Evolutionary conservation across 1,140 invertebrate genomes (phyloP), one percentile per base, ranked within the genome.

Genomic region (Meloidogyne chitwoodi): DNA sequence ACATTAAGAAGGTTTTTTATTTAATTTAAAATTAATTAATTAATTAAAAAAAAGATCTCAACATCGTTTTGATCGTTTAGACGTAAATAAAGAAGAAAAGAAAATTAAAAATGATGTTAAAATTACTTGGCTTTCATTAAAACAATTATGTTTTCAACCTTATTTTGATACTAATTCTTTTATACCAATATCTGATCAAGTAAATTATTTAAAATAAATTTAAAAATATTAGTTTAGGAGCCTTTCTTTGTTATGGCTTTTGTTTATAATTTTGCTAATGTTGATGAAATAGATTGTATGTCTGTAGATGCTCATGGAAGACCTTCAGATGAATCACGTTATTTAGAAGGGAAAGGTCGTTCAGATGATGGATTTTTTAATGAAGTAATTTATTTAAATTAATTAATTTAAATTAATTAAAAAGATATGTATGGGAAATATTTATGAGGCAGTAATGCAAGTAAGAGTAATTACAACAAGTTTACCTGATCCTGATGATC

Each of bases 71-170:
- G 68, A 81, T 67, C 75, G 83, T 61, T 72, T 78, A 24, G 78
- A 82, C 22, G 81, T 70, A 69, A 77, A 85, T 62, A 80, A 85
- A 61, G 80, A 86, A 31, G 63, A 79, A 44, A 85, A 81, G 16
- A 77, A 24, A 19, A 73, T 85, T 74, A 78, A 76, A 26, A 83
- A 81, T 16, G 75, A 71, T 14, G 69, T 83, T 14, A 38, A 77
- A 34, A 84, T 85, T 48, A 81, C 83, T 1, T 85, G 83, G 83
- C 75, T 85, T 68, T 85, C 83, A 16, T 64, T 76, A 61, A 82
- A 78, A 73, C 78, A 85, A 75, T 68, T 85, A 5, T 85, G 83
- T 70, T 85, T 83, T 27, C 83, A 85, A 63, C 83, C 83, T 0
- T 65, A 72, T 65, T 85, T 83, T 48, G 78, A 84, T 48, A 44